Evolutionary conservation across 2,888 invertebrate genomes (phyloP).

Genomic region (Rhingia rostrata): DNA sequence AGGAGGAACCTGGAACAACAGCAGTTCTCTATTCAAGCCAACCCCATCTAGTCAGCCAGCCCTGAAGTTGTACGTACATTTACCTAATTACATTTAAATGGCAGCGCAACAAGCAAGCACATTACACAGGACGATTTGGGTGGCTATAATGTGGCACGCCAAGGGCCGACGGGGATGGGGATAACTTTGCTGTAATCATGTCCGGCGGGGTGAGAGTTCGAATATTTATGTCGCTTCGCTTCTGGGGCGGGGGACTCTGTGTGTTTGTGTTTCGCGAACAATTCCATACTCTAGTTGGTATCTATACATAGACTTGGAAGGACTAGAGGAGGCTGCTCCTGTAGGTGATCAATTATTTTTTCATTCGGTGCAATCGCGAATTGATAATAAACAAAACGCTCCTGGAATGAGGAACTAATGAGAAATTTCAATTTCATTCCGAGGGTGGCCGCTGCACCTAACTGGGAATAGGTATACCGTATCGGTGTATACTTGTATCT

Average conservation of each 20-base stretch:
- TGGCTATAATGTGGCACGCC: constrained; percentile 22
- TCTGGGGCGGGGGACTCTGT: constrained; percentile 6
- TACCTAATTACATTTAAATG: constrained; percentile 77
- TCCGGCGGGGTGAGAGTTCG: constrained; percentile 38
- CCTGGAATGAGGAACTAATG: constrained; percentile 2
- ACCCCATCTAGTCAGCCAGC: constrained; percentile 50
- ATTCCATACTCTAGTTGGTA: constrained; percentile 12
- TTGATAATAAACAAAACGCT: constrained; percentile 53
- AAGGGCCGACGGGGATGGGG: constrained; percentile 5
- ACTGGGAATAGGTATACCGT: background rate
- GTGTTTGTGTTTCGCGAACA: background rate
- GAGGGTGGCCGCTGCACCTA: too few species aligned
- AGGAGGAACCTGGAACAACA: constrained; percentile 16
- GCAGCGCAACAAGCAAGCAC: constrained; percentile 76
- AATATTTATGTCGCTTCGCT: constrained; percentile 44
- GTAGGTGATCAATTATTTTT: constrained; percentile 62
- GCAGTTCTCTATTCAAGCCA: constrained; percentile 19
- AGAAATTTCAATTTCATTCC: constrained; percentile 14
- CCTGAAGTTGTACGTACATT: constrained; percentile 67
- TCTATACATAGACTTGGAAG: constrained; percentile 15
- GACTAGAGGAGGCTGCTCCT: background rate
- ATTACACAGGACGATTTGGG: constrained; percentile 59
- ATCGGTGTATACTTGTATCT: background rate
- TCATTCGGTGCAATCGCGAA: constrained; percentile 45
- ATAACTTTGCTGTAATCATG: constrained; percentile 47